Base-by-base conservation (phyloP, 2,888 invertebrate species). In the Dryomyza anilis region DNA sequence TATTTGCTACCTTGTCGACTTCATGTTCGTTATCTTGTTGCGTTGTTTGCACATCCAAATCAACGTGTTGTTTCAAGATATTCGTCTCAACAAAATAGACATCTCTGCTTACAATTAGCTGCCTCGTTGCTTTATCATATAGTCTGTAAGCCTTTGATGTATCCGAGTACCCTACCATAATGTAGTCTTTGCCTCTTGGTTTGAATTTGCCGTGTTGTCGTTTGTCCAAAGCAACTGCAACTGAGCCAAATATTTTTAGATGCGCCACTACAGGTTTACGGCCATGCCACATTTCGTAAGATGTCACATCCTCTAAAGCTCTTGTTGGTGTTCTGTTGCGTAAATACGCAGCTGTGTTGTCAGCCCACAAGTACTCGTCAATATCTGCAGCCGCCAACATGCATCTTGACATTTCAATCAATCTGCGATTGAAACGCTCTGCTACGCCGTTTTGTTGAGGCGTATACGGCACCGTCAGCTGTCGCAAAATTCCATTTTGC, bases 361-460 rank as follows among this genome's bases (percentile, higher is more conserved):
- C 72, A 12, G 66, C 72, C 67, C 75, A 75, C 36, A 73, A 62
- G 12, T 63, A 27, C 53, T 69, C 76, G 70, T 45, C 71, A 1
- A 75, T 16, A 4, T 63, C 65, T 25, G 71, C 57, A 36, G 74
- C 64, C 0, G 71, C 46, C 25, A 81, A 45, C 70, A 79, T 73
- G 3, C 73, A 68, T 4, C 78, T 67, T 4, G 76, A 75, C 64
- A 71, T 71, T 52, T 78, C 75, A 8, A 76, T 50, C 23, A 72
- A 50, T 0, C 71, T 71, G 6, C 67, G 59, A 52, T 72, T 72
- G 0, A 64, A 68, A 5, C 70, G 39, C 39, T 71, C 69, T 0
- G 71, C 70, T 7, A 72, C 68, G 3, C 72, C 72, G 33, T 72
- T 72, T 63, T 72, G 72, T 29, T 72, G 69, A 5, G 72, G 73